Evolutionary conservation across 2,797 vertebrate genomes (phyloP).

Genomic region (Margarornis squamiger): DNA sequence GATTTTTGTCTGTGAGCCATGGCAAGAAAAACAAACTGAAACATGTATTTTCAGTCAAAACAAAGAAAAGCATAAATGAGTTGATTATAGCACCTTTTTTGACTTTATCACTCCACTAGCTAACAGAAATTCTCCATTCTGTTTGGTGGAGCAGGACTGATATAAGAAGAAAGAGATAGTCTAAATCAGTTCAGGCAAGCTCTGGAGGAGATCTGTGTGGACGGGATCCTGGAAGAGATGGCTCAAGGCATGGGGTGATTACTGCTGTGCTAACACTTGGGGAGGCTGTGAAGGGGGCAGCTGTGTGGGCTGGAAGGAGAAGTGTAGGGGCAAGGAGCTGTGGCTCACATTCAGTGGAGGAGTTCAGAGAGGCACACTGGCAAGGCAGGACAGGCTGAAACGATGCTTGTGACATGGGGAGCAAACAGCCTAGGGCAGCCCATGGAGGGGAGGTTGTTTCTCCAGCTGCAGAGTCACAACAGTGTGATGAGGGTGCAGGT

Average conservation of each 20-base stretch:
- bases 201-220: not conserved
- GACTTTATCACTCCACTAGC: not conserved
- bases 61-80: not conserved
- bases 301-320: not conserved
- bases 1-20: not conserved
- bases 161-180: not conserved
- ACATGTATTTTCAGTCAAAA: not conserved
- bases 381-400: not conserved
- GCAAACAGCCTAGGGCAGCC: not conserved
- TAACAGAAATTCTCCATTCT: not conserved
- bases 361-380: not conserved
- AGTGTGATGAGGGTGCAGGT: not conserved
- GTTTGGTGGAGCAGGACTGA: not conserved
- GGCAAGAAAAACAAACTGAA: not conserved
- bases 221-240: not conserved
- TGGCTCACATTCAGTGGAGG: not conserved
- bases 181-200: not conserved
- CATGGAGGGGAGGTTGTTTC: not conserved
- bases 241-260: no score
- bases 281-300: not conserved
- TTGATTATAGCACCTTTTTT: not conserved
- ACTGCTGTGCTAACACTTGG: not conserved
- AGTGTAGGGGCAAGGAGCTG: not conserved
- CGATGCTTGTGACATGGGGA: accelerated
- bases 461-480: not conserved